Conservation (phyloP, 2,113 vertebrate genomes). For the Cebidichthys violaceus region DNA sequence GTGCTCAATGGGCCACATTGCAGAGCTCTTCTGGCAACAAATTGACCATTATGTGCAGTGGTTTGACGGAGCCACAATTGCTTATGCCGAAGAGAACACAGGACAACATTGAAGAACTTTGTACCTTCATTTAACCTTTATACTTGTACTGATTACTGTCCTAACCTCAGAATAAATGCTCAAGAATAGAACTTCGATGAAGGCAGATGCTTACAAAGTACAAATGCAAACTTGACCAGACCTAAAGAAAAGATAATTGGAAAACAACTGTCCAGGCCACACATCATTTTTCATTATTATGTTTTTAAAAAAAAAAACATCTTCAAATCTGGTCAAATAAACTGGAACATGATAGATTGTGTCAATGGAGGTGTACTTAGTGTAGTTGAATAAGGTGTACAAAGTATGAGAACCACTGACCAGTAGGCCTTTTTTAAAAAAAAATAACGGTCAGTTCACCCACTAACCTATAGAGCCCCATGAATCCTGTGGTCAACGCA, state of each 20-base stretch:
- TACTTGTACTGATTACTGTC: background rate
- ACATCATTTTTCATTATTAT: background rate
- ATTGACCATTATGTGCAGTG: conserved; percentile 41
- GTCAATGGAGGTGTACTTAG: background rate
- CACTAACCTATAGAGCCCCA: too few species aligned
- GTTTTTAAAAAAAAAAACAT: background rate
- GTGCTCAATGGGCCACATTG: conserved; percentile 17
- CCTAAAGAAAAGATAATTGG: background rate
- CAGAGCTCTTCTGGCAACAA: conserved; percentile 35
- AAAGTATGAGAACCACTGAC: too few species aligned
- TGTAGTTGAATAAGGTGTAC: too few species aligned
- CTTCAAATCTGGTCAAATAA: background rate
- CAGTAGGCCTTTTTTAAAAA: too few species aligned
- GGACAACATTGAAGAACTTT: background rate
- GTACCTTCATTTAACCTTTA: background rate
- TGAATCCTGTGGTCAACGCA: too few species aligned
- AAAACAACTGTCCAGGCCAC: background rate
- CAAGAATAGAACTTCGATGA: background rate
- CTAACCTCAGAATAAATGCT: background rate
- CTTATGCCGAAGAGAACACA: background rate
- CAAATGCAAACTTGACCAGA: background rate
- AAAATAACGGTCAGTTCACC: too few species aligned
- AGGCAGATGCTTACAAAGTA: background rate
- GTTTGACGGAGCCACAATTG: conserved; percentile 28
- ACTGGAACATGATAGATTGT: background rate